Evolutionary conservation across 2,113 vertebrate genomes (phyloP).

Genomic region (Litocranius walleri): DNA sequence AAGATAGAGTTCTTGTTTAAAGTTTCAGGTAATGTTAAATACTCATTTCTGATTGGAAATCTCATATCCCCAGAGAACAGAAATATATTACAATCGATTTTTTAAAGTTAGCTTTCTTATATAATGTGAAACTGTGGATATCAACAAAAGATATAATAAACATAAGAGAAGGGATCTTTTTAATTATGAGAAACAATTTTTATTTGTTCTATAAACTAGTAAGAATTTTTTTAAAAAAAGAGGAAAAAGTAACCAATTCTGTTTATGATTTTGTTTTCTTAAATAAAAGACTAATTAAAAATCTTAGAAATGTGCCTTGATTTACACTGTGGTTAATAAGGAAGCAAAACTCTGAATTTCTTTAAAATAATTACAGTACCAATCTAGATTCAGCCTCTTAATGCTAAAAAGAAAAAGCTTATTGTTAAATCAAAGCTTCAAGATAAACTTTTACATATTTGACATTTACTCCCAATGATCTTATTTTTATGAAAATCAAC

Average conservation of each 20-base stretch:
- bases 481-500: conserved; percentile 51
- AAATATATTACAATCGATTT: neutral
- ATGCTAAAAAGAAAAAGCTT: conserved; percentile 65
- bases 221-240: conserved; percentile 35
- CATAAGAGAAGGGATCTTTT: conserved; percentile 36
- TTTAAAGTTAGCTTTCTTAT: neutral
- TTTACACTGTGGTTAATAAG: conserved; percentile 72
- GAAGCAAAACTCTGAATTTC: conserved; percentile 74
- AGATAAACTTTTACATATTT: conserved; percentile 73
- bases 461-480: conserved; percentile 60
- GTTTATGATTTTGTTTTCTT: conserved; percentile 62
- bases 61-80: neutral
- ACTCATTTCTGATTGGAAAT: neutral
- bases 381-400: conserved; percentile 62
- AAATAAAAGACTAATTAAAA: conserved; percentile 74
- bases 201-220: conserved; percentile 57
- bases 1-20: neutral
- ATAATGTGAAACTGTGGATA: conserved; percentile 29
- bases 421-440: conserved; percentile 72
- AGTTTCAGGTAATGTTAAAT: neutral
- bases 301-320: conserved; percentile 59
- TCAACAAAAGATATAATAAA: conserved; percentile 34
- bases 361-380: conserved; percentile 77
- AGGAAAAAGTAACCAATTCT: conserved; percentile 20
- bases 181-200: conserved; percentile 54